Evolutionary conservation across 2,113 vertebrate species (phyloP), one percentile per base, ranked within the genome.

Genomic region (Archocentrus centrarchus): DNA sequence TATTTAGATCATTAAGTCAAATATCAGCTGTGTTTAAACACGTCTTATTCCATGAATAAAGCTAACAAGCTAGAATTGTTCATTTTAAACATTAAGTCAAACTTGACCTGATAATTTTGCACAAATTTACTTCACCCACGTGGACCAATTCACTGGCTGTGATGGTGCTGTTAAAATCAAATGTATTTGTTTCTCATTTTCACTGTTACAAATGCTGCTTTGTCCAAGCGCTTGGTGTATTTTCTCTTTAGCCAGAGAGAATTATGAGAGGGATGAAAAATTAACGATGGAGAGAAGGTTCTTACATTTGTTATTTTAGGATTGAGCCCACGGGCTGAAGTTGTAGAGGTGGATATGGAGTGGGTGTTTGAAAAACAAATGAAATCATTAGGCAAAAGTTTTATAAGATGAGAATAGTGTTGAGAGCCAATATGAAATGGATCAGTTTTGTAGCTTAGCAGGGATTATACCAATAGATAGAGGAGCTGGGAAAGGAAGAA

Each of bases 301-400:
- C 37, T 4, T 77, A 24, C 59, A 44, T 59, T 61, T 75, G 55
- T 57, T 18, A 55, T 59, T 77, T 86, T 37, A n/a, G 6, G 20
- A 30, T 44, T 61, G 41, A 66, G 35, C 20, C 37, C 20, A 22
- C 1, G n/a, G 44, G 75, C 27, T 55, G 62, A 75, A 22, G 73
- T 75, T 55, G 30, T 60, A 66, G 68, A 79, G 27, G 68, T 79
- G 59, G 59, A 10, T 55, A 41, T 4, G 39, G 27, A 24, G 53
- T n/a, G 0, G 53, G 18, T 35, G 76, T 50, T 41, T 84, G 6
- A 57, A 66, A 58, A 78, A 82, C 1, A 2, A 80, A 35, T 68
- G 22, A 53, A 78, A 24, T 85, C 39, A 79, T 77, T 82, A 77
- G 32, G 55, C 30, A 17, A 15, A 22, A 80, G 73, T 63, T 80